Conservation (phyloP, 2,113 vertebrate species). For the Aphelocoma coerulescens region DNA sequence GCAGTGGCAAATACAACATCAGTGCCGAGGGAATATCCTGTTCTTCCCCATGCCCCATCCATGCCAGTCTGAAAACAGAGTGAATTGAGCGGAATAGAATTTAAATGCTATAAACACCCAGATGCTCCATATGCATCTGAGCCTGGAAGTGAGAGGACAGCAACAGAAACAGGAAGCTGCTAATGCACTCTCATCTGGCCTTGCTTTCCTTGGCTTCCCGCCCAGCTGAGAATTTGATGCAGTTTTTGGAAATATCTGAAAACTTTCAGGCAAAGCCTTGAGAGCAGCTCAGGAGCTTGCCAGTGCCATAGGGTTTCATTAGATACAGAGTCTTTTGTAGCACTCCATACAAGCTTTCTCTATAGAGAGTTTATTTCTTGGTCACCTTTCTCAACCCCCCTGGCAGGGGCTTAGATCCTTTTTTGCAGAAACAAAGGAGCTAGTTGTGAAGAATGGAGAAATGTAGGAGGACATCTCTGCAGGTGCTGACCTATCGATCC, state of each 20-base stretch:
- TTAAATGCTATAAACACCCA: neutral
- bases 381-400: neutral
- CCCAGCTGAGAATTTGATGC: neutral
- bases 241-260: neutral
- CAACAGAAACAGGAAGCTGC: neutral
- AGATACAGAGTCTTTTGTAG: neutral
- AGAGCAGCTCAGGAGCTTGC: neutral
- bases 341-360: neutral
- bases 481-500: neutral
- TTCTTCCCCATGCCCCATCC: rapidly evolving
- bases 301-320: neutral
- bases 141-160: neutral
- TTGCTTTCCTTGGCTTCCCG: neutral
- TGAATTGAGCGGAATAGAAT: neutral
- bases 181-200: neutral
- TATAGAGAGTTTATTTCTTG: neutral
- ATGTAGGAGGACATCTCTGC: neutral
- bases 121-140: neutral
- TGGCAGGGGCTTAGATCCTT: neutral
- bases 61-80: neutral
- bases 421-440: neutral
- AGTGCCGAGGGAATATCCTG: neutral
- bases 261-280: neutral
- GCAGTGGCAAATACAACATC: neutral
- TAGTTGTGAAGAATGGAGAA: neutral